These are phyloP conservation scores for Pogonocichla stellata DNA, from an alignment of 2,113 vertebrate genomes.

Conservation along the genomic window DNA sequence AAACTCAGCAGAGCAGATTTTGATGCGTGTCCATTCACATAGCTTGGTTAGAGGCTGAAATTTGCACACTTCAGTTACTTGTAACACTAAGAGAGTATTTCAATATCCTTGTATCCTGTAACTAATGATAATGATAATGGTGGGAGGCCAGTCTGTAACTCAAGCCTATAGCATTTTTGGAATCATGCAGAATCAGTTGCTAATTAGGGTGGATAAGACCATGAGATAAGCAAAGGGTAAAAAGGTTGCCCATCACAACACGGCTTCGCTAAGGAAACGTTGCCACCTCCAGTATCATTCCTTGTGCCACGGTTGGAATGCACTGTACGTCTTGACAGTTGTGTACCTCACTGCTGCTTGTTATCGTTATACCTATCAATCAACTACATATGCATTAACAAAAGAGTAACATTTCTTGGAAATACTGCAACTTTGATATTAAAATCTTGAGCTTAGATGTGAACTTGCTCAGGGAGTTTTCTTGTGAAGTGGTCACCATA, in stretches of 20 bases:
- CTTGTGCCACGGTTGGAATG: neutral
- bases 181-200: neutral
- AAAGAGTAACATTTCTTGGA: neutral
- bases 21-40: neutral
- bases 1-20: neutral
- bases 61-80: neutral
- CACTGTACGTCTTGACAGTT: neutral
- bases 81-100: neutral
- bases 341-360: neutral
- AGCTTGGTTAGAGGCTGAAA: neutral
- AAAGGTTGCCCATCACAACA: neutral
- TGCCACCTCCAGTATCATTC: neutral
- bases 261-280: neutral
- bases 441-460: neutral
- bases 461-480: neutral
- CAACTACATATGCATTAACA: neutral
- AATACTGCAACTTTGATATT: neutral
- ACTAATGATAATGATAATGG: neutral
- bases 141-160: neutral
- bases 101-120: neutral
- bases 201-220: neutral
- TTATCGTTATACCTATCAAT: neutral
- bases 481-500: neutral
- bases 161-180: neutral
- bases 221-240: rapidly evolving